phyloP scores from a whole-genome alignment of 2,797 vertebrate genomes.

The Rousettus madagascariensis region DNA sequence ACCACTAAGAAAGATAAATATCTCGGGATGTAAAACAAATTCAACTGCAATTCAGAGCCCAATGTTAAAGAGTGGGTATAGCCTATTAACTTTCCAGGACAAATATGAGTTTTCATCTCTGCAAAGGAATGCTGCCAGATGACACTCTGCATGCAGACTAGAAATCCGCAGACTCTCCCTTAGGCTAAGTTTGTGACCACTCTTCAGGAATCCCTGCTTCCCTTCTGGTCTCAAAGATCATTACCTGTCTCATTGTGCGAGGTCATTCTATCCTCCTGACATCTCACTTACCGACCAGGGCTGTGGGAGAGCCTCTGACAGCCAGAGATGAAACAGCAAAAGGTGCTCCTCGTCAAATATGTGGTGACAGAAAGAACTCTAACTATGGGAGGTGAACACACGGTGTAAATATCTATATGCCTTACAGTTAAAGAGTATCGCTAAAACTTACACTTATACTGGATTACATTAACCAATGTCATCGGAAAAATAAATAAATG shows the following conservation, averaged over 20 bases:
- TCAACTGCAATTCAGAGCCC: neutral
- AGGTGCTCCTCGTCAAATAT: neutral
- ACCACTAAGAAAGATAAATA: neutral
- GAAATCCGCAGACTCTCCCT: neutral
- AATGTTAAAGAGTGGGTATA: neutral
- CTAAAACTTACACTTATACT: no score
- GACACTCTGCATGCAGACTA: neutral
- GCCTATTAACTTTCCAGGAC: neutral
- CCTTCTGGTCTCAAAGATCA: neutral
- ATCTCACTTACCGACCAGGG: neutral
- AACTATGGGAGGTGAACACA: no score
- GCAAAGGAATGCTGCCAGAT: neutral
- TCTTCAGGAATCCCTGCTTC: neutral
- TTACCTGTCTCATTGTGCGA: neutral
- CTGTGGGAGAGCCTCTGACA: neutral
- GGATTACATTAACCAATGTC: no score
- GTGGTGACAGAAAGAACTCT: no score
- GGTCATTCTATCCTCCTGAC: neutral
- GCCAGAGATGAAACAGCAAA: neutral
- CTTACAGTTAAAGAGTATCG: no score
- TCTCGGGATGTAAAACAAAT: neutral
- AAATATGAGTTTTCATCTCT: neutral
- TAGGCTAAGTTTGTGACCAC: neutral
- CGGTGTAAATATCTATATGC: no score
- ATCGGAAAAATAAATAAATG: no score